Evolutionary conservation across 2,113 vertebrate species (phyloP), one percentile per base, ranked within the genome.

Genomic region (Mus pahari): DNA sequence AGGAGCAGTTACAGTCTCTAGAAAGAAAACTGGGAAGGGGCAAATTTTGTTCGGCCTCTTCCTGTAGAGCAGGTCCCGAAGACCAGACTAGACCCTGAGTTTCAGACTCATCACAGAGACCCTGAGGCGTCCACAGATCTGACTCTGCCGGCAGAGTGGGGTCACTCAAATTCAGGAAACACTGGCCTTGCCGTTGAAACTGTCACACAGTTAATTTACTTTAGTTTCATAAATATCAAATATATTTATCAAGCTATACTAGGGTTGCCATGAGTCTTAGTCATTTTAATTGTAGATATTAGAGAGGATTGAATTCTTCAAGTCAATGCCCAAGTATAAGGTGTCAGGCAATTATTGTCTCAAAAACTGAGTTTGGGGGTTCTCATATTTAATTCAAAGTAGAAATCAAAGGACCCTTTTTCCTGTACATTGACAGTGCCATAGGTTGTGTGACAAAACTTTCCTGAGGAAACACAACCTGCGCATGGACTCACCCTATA

Each of bases 361-460:
- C 50, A 2, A 86, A 58, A 79, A 81, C n/a, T 75, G 53, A 62
- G 53, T 66, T 71, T 62, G 95, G 66, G 33, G n/a, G 89, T 68
- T 94, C 68, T 71, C 48, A 53, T 9, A 26, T 36, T 45, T 14
- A 82, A 45, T 70, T 91, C n/a, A 84, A 68, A 91, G 50, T n/a
- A 19, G 50, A 89, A 94, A 92, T 78, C 78, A 48, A 70, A 94
- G 84, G 48, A 53, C 39, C 48, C 50, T 86, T 94, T 94, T 78
- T n/a, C 62, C 68, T 89, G 53, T 89, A 39, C 53, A n/a, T 1
- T 68, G n/a, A 66, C 20, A 4, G 33, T 81, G 86, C 58, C 53
- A 68, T 3, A 2, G 45, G 39, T 39, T 39, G 36, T 60, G 36
- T 82, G 36, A 60, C 36, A 26, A 26, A 58, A 26, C 53, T 58